Conservation (phyloP, 2,113 vertebrate genomes). For the Gallinago media region DNA sequence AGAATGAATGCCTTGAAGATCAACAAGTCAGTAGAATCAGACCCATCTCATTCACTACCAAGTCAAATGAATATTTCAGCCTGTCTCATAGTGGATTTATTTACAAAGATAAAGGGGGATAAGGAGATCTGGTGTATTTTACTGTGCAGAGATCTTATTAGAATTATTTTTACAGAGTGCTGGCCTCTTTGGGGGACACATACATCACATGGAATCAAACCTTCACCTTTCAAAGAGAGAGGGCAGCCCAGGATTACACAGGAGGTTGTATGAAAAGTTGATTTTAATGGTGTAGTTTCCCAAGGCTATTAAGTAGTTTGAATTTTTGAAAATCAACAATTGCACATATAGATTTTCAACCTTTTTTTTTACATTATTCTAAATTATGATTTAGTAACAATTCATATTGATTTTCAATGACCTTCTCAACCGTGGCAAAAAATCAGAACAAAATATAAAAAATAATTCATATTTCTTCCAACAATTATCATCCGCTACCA, state of each 20-base stretch:
- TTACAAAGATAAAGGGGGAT: not conserved
- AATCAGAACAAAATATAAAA: not conserved
- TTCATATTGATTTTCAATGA: not conserved
- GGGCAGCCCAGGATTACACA: not conserved
- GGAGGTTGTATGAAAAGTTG: not conserved
- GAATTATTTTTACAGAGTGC: not conserved
- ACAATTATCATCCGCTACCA: not conserved
- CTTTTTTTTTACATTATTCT: not conserved
- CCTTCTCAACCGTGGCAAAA: not conserved
- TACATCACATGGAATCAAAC: not conserved
- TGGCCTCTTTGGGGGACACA: not conserved
- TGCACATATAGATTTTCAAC: rapidly evolving
- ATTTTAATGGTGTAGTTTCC: not conserved
- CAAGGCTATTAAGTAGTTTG: not conserved
- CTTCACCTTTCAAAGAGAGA: not conserved
- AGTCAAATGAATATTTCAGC: not conserved
- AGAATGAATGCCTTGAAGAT: rapidly evolving
- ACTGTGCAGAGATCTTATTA: not conserved
- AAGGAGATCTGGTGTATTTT: not conserved
- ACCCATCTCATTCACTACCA: not conserved
- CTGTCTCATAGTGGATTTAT: not conserved
- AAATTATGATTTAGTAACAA: not conserved
- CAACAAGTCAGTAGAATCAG: not conserved
- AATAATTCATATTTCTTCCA: not conserved
- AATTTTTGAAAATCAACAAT: not conserved